A percentile compares a stretch with the other conserved stretches of the same genome.
Evolutionary conservation across 2,888 invertebrate species (phyloP).

Genomic region (Suillia variegata): DNA sequence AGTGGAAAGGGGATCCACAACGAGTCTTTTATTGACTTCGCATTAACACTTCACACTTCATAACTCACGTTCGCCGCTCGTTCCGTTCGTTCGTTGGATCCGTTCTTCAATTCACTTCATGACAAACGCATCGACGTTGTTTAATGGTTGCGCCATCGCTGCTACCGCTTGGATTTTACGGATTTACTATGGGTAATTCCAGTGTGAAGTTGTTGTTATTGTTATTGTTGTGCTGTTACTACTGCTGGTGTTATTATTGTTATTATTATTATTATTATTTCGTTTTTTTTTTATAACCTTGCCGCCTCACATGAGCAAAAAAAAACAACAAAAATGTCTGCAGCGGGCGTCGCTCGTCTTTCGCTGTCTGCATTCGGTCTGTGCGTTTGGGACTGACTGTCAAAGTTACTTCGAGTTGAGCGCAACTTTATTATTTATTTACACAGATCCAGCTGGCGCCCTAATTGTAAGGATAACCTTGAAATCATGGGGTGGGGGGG

Average conservation of each 20-base stretch:
- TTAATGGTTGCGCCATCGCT: neutral
- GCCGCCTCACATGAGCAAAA: neutral
- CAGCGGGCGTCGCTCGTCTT: too few relatives aligned
- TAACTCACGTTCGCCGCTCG: constrained; percentile 10
- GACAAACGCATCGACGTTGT: constrained; percentile 1
- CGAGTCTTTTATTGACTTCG: constrained; percentile 5
- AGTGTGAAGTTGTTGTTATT: neutral
- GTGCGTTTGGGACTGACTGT: neutral
- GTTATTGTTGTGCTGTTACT: neutral
- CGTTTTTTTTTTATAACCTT: too few relatives aligned
- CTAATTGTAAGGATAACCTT: neutral
- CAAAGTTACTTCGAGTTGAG: neutral
- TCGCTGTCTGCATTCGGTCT: too few relatives aligned
- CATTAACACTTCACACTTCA: constrained; percentile 9
- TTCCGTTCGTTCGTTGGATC: too few relatives aligned
- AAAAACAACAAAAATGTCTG: neutral
- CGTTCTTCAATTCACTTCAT: too few relatives aligned
- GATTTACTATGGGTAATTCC: too few relatives aligned
- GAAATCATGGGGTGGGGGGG: too few relatives aligned
- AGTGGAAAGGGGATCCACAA: too few relatives aligned
- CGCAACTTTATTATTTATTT: neutral
- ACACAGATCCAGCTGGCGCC: neutral
- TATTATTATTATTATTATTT: neutral
- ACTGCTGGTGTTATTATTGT: neutral
- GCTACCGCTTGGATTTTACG: neutral